phyloP scores from a whole-genome alignment of 2,113 vertebrate species.

The Gnathonemus echidnorhynchus region DNA sequence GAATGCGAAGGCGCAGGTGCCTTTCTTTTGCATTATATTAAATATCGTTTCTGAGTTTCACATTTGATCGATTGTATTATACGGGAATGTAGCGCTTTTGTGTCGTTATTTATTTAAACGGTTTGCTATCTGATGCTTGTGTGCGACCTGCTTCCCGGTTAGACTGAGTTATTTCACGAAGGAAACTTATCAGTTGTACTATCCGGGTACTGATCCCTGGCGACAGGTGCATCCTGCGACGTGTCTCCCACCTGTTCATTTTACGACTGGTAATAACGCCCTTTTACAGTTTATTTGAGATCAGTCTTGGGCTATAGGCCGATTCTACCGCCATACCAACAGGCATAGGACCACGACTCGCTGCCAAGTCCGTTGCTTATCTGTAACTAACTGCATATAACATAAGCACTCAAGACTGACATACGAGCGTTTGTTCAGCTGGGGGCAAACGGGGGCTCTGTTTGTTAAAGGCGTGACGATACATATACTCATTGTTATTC shows the following conservation, averaged over 20 bases:
- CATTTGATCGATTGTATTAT: background rate
- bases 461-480: constrained; percentile 6
- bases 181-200: constrained; percentile 47
- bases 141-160: background rate
- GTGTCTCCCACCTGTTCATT: constrained; percentile 64
- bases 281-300: constrained; percentile 64
- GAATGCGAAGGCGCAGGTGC: background rate
- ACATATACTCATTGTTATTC: background rate
- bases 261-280: constrained; percentile 59
- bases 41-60: background rate
- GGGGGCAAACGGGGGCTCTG: background rate
- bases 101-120: background rate
- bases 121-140: background rate
- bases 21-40: background rate
- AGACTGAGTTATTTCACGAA: constrained; percentile 30
- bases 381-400: constrained; percentile 13
- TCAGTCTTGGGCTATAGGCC: constrained; percentile 29
- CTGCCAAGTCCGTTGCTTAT: constrained; percentile 39
- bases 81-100: background rate
- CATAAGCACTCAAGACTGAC: background rate
- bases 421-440: constrained; percentile 12
- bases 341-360: constrained; percentile 22
- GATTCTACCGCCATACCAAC: constrained; percentile 31
- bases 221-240: constrained; percentile 56
- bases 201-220: constrained; percentile 24